Evolutionary conservation across 2,113 vertebrate species (phyloP), one percentile per base, ranked within the genome.

Genomic region (Piprites chloris): DNA sequence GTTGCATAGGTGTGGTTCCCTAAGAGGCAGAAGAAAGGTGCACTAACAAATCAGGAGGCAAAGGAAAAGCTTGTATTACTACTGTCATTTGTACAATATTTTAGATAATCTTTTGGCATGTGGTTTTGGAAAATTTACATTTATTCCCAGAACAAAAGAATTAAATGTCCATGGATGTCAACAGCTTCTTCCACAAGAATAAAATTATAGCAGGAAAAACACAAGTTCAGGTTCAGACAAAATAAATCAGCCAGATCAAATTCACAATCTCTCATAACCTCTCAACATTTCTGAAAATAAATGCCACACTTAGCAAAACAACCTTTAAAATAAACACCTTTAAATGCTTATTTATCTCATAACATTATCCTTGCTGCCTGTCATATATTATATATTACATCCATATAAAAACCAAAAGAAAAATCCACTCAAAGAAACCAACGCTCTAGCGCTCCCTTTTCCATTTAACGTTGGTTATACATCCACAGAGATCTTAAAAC

Each of bases 321-420:
- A 82, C 59, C 49, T 95, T 93, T 84, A 94, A 93, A 97, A 95
- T 88, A 89, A 95, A 92, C 87, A 49, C n/a, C 15, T 95, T 91
- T 85, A 67, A 89, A 91, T 86, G 71, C 58, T 81, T 90, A 87
- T 88, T 94, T 91, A 67, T 85, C 33, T 65, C 74, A 65, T 37
- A 62, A 59, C 50, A 86, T 76, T 90, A 75, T 78, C 68, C 63
- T 69, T 93, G 27, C 35, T 58, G 66, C 28, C 85, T 83, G 39
- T 53, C 85, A 77, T 47, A 73, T 73, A 76, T 71, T 20, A 94
- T 50, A 91, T 61, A 87, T 41, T 73, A 53, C n/a, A 74, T 35
- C 58, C 7, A 80, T 14, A 76, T 30, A 73, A 76, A 63, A 93
- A 93, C 42, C 33, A 90, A 93, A 96, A 92, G 61, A 89, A 96